Percentiles rank a stretch among this genome's conserved stretches.
Evolutionary conservation across 1,140 invertebrate species (phyloP).

Genomic region (Brachionus calyciflorus): DNA sequence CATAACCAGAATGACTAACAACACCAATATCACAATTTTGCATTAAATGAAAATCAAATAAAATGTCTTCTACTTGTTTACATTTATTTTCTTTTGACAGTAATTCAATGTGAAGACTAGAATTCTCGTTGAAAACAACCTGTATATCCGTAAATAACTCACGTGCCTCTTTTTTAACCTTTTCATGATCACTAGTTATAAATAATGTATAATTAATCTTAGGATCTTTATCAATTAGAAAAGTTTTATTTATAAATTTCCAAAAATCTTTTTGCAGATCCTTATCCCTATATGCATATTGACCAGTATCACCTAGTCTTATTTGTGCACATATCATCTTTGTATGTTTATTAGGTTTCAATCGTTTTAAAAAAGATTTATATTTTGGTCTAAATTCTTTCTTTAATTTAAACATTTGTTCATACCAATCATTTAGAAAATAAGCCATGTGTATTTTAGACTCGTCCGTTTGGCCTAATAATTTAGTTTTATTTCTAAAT

Average conservation of each 20-base stretch:
- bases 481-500: background rate
- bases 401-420: background rate
- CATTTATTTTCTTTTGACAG: constrained; percentile 1
- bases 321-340: constrained; percentile 30
- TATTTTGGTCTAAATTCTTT: background rate
- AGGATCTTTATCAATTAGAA: background rate
- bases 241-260: constrained; percentile 9
- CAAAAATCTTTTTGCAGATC: background rate
- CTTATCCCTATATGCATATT: background rate
- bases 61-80: background rate
- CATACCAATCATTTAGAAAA: constrained; percentile 6
- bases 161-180: background rate
- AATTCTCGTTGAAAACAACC: background rate
- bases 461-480: background rate
- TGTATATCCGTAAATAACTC: background rate
- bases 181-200: constrained; percentile 4
- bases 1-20: constrained; percentile 24
- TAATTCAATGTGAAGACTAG: constrained; percentile 12
- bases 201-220: background rate
- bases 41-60: constrained; percentile 39
- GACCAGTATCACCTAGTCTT: background rate
- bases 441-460: background rate
- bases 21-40: constrained; percentile 41
- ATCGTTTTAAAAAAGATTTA: background rate
- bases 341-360: background rate